These are phyloP conservation scores for Platysternon megacephalum DNA, from an alignment of 2,113 vertebrate genomes.

Conservation along the genomic window DNA sequence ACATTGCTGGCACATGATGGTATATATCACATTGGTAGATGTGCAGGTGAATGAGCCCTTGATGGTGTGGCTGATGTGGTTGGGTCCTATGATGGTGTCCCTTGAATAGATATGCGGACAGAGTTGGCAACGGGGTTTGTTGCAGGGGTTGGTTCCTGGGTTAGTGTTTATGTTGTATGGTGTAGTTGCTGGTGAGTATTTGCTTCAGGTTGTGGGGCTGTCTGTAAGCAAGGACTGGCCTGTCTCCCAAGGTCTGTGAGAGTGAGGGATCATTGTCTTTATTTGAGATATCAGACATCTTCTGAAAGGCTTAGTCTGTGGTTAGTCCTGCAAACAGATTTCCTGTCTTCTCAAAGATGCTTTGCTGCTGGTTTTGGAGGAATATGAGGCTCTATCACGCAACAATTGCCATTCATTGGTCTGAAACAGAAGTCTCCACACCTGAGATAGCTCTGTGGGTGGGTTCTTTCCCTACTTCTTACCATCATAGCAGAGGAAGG, in stretches of 20 bases:
- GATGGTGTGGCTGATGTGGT: too few species aligned
- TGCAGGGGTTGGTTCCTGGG: too few species aligned
- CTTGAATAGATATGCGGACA: too few species aligned
- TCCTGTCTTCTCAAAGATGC: conserved; percentile 43
- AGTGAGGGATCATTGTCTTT: not conserved
- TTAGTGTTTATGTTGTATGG: too few species aligned
- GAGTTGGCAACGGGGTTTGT: too few species aligned
- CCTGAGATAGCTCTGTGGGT: not conserved
- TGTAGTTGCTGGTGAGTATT: too few species aligned
- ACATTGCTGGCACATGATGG: too few species aligned
- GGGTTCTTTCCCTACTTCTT: not conserved
- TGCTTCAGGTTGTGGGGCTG: too few species aligned
- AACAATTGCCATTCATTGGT: conserved; percentile 13
- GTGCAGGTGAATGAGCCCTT: too few species aligned
- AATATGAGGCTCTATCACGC: not conserved
- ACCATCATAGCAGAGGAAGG: not conserved
- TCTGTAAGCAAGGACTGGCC: too few species aligned
- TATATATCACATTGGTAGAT: too few species aligned
- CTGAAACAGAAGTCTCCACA: not conserved
- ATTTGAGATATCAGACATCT: conserved; percentile 10
- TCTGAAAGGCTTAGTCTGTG: conserved; percentile 37
- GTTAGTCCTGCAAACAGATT: conserved; percentile 56
- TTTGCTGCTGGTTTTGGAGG: conserved; percentile 22
- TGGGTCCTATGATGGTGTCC: too few species aligned
- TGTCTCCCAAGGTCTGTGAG: not conserved